These are phyloP conservation scores for Pasiphila rectangulata DNA, from an alignment of 2,888 invertebrate species.

Conservation along the genomic window DNA sequence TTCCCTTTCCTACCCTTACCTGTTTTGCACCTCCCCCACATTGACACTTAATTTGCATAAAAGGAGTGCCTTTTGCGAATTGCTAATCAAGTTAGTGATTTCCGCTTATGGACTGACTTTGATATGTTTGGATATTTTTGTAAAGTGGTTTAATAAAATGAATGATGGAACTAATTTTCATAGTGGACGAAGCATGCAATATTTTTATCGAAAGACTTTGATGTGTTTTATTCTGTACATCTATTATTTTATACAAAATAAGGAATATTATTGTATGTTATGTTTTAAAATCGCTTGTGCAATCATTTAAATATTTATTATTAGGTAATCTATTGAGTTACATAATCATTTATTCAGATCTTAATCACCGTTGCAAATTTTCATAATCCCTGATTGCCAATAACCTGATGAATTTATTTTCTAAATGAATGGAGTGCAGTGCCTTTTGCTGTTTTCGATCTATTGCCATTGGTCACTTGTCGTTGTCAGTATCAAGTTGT, in stretches of 20 bases:
- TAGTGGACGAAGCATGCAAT: conserved; percentile 48
- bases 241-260: conserved; percentile 33
- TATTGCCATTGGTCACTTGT: conserved; percentile 37
- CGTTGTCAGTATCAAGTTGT: conserved; percentile 25
- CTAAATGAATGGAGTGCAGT: conserved; percentile 39
- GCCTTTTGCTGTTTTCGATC: conserved; percentile 50
- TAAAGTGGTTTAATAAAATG: conserved; percentile 46
- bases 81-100: conserved; percentile 51
- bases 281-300: too few relatives aligned
- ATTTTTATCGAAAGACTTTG: conserved; percentile 46
- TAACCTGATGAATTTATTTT: conserved; percentile 33
- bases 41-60: conserved; percentile 37
- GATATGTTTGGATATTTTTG: conserved; percentile 65
- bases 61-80: conserved; percentile 71
- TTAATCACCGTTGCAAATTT: conserved; percentile 46
- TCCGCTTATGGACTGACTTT: conserved; percentile 64
- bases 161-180: conserved; percentile 38
- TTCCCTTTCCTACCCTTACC: conserved; percentile 31
- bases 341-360: conserved; percentile 47
- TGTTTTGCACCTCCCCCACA: conserved; percentile 28
- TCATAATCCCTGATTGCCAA: conserved; percentile 44
- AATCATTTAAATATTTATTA: too few relatives aligned
- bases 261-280: too few relatives aligned
- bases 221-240: conserved; percentile 36
- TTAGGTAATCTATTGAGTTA: conserved; percentile 54